These are phyloP conservation scores for Cremastobaeus sp. DNA, from an alignment of 2,888 invertebrate species.

Conservation along the genomic window DNA sequence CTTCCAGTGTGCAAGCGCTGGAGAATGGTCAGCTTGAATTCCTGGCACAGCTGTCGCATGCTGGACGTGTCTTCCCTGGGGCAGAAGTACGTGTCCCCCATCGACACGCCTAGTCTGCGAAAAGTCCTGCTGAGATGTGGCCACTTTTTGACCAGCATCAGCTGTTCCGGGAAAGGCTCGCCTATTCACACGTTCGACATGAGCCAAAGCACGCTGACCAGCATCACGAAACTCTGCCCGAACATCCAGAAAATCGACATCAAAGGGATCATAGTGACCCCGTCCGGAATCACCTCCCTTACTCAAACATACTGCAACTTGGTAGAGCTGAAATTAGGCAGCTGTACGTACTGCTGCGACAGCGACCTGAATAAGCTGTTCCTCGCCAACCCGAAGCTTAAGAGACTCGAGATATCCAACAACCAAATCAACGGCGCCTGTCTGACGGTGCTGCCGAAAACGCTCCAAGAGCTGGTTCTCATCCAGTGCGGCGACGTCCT, in stretches of 20 bases:
- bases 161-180: conserved; percentile 79
- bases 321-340: conserved; percentile 79
- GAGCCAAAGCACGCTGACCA: conserved; percentile 80
- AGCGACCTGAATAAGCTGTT: conserved; percentile 71
- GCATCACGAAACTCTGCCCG: conserved; percentile 81
- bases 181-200: conserved; percentile 76
- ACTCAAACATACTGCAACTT: conserved; percentile 80
- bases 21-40: conserved; percentile 80
- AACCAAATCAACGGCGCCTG: conserved; percentile 70
- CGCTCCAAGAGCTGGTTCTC: conserved; percentile 70
- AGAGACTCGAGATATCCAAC: conserved; percentile 64
- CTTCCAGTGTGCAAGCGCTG: conserved; percentile 81
- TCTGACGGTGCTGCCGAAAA: conserved; percentile 68
- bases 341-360: conserved; percentile 77
- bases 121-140: conserved; percentile 80
- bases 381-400: conserved; percentile 67
- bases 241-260: conserved; percentile 80
- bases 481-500: conserved; percentile 65
- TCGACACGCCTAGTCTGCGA: conserved; percentile 74
- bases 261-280: conserved; percentile 79
- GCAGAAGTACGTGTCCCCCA: conserved; percentile 62
- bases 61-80: conserved; percentile 66
- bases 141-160: conserved; percentile 78
- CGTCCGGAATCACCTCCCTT: conserved; percentile 79
- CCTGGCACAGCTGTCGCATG: conserved; percentile 78